Percentiles rank a stretch among this genome's conserved stretches.
phyloP scores from a whole-genome alignment of 2,797 vertebrate species.

The Channallabes apus region DNA sequence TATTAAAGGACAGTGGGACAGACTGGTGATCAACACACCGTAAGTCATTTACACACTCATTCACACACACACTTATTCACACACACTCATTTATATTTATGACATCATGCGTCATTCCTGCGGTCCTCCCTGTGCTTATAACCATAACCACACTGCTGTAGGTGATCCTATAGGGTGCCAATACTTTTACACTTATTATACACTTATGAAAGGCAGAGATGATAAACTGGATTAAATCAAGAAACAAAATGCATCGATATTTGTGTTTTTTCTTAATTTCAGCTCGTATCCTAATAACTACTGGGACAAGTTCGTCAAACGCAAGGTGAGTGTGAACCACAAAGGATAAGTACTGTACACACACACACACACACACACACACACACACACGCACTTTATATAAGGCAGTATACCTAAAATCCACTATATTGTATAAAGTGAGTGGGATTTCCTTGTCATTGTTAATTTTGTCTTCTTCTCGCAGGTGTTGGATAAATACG shows the following conservation, averaged over 20 bases:
- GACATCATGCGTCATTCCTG: not conserved
- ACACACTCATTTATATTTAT: not conserved
- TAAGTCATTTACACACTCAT: conserved; percentile 60
- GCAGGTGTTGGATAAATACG: conserved; percentile 92
- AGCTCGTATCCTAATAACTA: conserved; percentile 97
- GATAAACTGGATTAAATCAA: not conserved
- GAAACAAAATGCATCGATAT: not conserved
- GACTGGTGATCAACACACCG: conserved; percentile 91
- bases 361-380: not conserved
- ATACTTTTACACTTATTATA: not conserved
- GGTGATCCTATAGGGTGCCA: not conserved
- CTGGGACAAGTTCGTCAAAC: conserved; percentile 96
- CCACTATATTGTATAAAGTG: not conserved
- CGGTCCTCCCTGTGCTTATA: not conserved
- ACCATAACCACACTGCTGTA: not conserved
- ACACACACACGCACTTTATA: not conserved
- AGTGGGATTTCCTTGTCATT: not conserved
- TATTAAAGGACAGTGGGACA: conserved; percentile 93
- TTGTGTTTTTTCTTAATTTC: conserved; percentile 27
- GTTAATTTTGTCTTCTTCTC: not conserved
- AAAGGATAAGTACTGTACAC: not conserved
- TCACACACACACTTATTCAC: no score
- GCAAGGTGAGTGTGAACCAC: conserved; percentile 78
- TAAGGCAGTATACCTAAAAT: not conserved
- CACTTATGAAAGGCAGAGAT: not conserved